phyloP scores from a whole-genome alignment of 2,797 vertebrate species.

The Sylvilagus floridanus region DNA sequence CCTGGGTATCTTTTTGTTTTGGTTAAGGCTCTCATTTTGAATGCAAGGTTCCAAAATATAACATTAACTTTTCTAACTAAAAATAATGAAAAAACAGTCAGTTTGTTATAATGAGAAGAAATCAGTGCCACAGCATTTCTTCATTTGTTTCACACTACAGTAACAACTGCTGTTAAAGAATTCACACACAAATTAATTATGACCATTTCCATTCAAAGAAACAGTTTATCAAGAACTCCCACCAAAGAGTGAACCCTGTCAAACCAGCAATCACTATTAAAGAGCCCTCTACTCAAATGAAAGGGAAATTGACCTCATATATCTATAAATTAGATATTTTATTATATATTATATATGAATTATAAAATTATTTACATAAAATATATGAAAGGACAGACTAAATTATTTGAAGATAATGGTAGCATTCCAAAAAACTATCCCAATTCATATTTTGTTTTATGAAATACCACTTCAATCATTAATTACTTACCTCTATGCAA shows the following conservation, averaged over 20 bases:
- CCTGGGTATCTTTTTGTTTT: background rate
- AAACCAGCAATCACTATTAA: conserved; percentile 57
- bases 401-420: conserved; percentile 19
- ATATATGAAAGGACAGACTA: background rate
- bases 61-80: background rate
- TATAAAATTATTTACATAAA: background rate
- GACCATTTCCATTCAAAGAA: conserved; percentile 61
- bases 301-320: conserved; percentile 17
- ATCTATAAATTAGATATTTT: too few species aligned
- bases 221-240: conserved; percentile 42
- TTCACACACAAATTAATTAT: conserved; percentile 64
- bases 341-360: too few species aligned
- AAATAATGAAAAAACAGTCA: conserved; percentile 53
- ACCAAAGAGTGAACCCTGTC: conserved; percentile 50
- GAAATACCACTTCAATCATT: background rate
- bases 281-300: background rate
- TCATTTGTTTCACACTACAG: background rate
- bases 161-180: conserved; percentile 50
- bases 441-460: background rate
- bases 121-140: background rate
- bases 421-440: background rate
- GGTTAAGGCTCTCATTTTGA: background rate
- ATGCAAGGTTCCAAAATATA: conserved; percentile 30
- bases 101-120: conserved; percentile 22
- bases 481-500: background rate